phyloP scores from a whole-genome alignment of 2,888 invertebrate species.

The Acanthoscelides obtectus region DNA sequence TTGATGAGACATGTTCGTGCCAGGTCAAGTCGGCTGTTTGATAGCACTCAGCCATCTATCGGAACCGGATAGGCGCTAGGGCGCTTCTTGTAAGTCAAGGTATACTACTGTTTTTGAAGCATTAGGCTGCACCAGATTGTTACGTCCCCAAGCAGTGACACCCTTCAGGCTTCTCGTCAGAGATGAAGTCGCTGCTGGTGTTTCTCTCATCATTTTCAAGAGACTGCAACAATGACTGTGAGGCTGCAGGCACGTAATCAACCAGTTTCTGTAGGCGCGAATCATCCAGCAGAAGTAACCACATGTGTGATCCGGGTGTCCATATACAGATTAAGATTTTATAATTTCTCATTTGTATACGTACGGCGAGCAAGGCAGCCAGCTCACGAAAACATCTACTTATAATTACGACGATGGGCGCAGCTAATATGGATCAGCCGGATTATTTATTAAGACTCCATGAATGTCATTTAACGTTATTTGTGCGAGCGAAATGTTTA shows the following conservation, averaged over 20 bases:
- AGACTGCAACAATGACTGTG: background rate
- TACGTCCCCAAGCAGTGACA: too few species aligned
- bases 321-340: constrained; percentile 18
- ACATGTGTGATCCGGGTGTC: background rate
- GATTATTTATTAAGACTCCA: constrained; percentile 18
- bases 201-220: too few species aligned
- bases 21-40: too few species aligned
- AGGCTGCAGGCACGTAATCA: background rate
- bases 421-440: constrained; percentile 24
- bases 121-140: too few species aligned
- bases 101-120: too few species aligned
- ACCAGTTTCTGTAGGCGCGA: background rate
- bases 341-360: constrained; percentile 26
- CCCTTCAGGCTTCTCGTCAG: too few species aligned
- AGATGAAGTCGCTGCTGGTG: too few species aligned
- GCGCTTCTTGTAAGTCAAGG: too few species aligned
- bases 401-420: constrained; percentile 27
- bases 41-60: too few species aligned
- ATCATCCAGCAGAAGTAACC: background rate
- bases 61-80: too few species aligned
- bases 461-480: background rate
- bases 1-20: too few species aligned
- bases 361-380: background rate
- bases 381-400: constrained; percentile 22
- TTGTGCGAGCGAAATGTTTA: background rate